These are phyloP conservation scores for Napeogenes sylphis DNA, from an alignment of 2,888 invertebrate species.

Conservation along the genomic window DNA sequence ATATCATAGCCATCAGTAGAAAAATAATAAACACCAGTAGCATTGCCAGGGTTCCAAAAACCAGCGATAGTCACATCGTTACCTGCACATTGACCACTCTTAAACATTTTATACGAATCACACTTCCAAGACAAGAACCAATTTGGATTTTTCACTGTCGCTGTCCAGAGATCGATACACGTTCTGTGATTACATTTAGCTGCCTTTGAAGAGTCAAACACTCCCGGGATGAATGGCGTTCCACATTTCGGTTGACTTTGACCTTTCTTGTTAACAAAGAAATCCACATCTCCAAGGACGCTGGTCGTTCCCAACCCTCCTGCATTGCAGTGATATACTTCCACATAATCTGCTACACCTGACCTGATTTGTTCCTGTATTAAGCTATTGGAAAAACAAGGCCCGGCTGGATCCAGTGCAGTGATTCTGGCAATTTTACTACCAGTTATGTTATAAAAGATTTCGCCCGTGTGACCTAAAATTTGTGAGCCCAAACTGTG, in stretches of 20 bases:
- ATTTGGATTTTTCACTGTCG: conserved; percentile 52
- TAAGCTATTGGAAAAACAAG: conserved; percentile 61
- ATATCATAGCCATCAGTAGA: conserved; percentile 49
- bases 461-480: conserved; percentile 55
- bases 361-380: conserved; percentile 69
- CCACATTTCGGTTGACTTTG: conserved; percentile 75
- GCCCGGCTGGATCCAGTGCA: conserved; percentile 68
- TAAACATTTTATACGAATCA: conserved; percentile 54
- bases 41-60: conserved; percentile 62
- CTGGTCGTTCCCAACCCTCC: conserved; percentile 71
- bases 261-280: conserved; percentile 79
- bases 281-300: conserved; percentile 76
- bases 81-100: conserved; percentile 45
- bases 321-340: conserved; percentile 79
- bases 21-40: conserved; percentile 61
- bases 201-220: conserved; percentile 59
- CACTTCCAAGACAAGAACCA: conserved; percentile 59
- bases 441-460: conserved; percentile 48
- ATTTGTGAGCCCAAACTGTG: conserved; percentile 69
- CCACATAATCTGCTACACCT: conserved; percentile 78
- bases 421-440: conserved; percentile 56
- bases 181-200: conserved; percentile 64
- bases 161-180: conserved; percentile 58
- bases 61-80: conserved; percentile 57
- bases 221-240: conserved; percentile 54